Conservation (phyloP, 2,113 vertebrate species). For the Ailuropoda melanoleuca region DNA sequence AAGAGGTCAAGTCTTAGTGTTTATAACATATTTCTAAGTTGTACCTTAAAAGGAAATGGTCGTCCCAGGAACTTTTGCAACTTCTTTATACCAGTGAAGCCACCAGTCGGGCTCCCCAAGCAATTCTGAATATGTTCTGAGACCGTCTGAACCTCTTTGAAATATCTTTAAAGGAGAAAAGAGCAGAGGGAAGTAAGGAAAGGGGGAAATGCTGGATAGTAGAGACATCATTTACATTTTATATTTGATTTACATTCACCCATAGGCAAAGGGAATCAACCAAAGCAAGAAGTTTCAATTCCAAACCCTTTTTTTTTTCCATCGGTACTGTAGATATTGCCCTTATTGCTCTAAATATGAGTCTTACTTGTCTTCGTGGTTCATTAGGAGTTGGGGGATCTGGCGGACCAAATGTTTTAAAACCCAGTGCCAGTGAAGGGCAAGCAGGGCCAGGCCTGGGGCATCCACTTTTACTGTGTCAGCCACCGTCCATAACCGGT, state of each 20-base stretch:
- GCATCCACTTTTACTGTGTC: slow-evolving; percentile 87
- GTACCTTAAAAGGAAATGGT: slow-evolving; percentile 96
- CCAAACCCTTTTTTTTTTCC: neutral
- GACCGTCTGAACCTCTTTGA: slow-evolving; percentile 90
- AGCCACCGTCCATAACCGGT: slow-evolving; percentile 92
- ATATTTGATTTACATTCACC: neutral
- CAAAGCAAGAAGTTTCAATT: neutral
- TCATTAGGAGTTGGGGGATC: slow-evolving; percentile 89
- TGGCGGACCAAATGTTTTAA: slow-evolving; percentile 91
- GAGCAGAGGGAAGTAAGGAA: neutral
- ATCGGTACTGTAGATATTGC: neutral
- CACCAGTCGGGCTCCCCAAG: slow-evolving; percentile 85
- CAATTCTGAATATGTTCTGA: slow-evolving; percentile 92
- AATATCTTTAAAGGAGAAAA: slow-evolving; percentile 81
- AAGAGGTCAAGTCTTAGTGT: neutral
- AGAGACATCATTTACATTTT: slow-evolving; percentile 9
- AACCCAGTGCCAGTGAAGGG: slow-evolving; percentile 98
- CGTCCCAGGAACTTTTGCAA: slow-evolving; percentile 94
- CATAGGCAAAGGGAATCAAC: neutral
- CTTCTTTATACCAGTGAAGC: slow-evolving; percentile 88
- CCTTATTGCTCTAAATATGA: neutral
- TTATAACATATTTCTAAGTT: neutral
- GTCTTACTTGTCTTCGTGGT: slow-evolving; percentile 89
- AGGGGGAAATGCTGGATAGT: neutral
- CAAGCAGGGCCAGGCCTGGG: slow-evolving; percentile 89